These are phyloP conservation scores for Coreius guichenoti DNA, from an alignment of 2,797 vertebrate species.

Conservation along the genomic window DNA sequence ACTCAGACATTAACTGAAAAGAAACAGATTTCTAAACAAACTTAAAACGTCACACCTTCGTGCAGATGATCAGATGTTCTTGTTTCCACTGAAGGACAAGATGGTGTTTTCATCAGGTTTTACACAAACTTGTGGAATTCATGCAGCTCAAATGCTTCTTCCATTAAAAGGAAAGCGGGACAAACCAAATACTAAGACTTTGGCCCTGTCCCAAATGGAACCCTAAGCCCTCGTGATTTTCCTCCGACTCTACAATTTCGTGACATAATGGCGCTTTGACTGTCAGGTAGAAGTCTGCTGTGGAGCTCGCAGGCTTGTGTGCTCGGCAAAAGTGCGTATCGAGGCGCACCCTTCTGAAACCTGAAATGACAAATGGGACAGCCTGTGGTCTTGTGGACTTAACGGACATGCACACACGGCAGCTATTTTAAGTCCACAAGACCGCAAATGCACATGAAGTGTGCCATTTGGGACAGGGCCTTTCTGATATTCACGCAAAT, in stretches of 20 bases:
- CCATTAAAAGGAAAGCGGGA: background rate
- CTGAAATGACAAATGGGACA: background rate
- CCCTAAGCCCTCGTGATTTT: background rate
- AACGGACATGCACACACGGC: background rate
- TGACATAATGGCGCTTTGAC: background rate
- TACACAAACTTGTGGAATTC: background rate
- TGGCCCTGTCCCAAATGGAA: background rate
- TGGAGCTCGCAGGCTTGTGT: no score
- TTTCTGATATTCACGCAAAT: background rate
- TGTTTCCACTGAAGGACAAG: background rate
- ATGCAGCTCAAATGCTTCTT: background rate
- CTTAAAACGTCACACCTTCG: no score
- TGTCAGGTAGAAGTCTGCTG: background rate
- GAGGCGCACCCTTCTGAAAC: background rate
- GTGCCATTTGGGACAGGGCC: background rate
- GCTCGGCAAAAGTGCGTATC: background rate
- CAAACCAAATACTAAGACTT: background rate
- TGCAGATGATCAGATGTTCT: background rate
- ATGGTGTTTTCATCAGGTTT: background rate
- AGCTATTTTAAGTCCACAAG: background rate
- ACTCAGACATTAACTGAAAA: no score
- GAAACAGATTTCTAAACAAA: no score
- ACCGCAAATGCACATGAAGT: background rate
- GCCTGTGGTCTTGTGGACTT: background rate
- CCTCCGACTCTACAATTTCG: background rate